Percentiles rank a stretch among this genome's conserved stretches.
phyloP scores from a whole-genome alignment of 2,797 vertebrate genomes.

The Dicrostonyx torquatus region DNA sequence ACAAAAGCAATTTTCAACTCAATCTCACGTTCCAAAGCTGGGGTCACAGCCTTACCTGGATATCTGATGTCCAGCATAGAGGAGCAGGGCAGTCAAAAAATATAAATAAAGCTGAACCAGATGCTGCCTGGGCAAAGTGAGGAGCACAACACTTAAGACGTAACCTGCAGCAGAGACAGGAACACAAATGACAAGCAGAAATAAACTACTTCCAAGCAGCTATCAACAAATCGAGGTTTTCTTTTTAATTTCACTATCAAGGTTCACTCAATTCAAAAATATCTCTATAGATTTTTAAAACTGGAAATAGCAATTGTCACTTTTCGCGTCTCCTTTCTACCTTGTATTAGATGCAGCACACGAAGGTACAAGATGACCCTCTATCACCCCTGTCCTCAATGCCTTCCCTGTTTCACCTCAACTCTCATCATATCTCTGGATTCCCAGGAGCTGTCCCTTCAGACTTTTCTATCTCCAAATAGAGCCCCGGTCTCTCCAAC shows the following conservation, averaged over 20 bases:
- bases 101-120: conserved; percentile 98
- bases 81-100: conserved; percentile 95
- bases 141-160: conserved; percentile 96
- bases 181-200: background rate
- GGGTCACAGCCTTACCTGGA: conserved; percentile 90
- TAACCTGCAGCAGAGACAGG: conserved; percentile 89
- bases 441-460: background rate
- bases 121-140: conserved; percentile 97
- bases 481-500: background rate
- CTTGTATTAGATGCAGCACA: background rate
- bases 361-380: background rate
- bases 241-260: background rate
- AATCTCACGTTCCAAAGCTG: conserved; percentile 35
- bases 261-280: background rate
- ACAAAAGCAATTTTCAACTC: conserved; percentile 36
- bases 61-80: conserved; percentile 98
- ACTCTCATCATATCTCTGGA: background rate
- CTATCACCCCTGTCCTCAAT: background rate
- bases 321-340: background rate
- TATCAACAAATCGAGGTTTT: conserved; percentile 1
- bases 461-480: background rate
- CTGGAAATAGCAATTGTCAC: background rate
- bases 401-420: background rate
- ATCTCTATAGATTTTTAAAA: background rate
- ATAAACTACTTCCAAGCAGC: conserved; percentile 23